These are phyloP conservation scores for Pyrochroa serraticornis DNA, from an alignment of 2,888 invertebrate genomes.

Conservation along the genomic window DNA sequence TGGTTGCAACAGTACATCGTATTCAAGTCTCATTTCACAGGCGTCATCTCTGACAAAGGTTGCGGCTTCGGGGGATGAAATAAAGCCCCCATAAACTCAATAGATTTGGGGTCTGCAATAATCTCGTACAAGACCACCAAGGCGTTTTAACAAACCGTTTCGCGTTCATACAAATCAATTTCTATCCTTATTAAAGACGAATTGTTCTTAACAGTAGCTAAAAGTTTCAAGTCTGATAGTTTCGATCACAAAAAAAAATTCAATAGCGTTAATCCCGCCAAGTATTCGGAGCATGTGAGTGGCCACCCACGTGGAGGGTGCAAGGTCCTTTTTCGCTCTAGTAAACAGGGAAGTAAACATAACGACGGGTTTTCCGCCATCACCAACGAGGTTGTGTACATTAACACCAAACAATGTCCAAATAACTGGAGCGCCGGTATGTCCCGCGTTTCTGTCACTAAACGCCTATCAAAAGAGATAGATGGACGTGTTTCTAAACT, in stretches of 20 bases:
- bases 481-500: constrained; percentile 45
- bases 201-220: background rate
- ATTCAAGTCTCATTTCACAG: constrained; percentile 50
- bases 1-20: constrained; percentile 43
- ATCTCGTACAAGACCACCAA: constrained; percentile 29
- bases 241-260: constrained; percentile 19
- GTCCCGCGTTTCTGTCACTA: constrained; percentile 36
- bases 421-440: constrained; percentile 26
- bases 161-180: background rate
- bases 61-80: constrained; percentile 46
- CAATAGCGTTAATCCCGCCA: constrained; percentile 34
- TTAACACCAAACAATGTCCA: constrained; percentile 8
- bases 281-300: constrained; percentile 32
- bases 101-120: constrained; percentile 23
- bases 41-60: constrained; percentile 49
- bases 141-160: constrained; percentile 7
- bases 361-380: constrained; percentile 1
- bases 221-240: background rate
- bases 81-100: constrained; percentile 40
- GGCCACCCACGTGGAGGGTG: constrained; percentile 39
- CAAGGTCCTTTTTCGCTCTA: constrained; percentile 9
- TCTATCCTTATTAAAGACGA: too few species aligned
- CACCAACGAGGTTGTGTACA: constrained; percentile 3
- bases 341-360: constrained; percentile 18
- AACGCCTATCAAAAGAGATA: constrained; percentile 32